Percentiles rank a stretch among this genome's conserved stretches.
Conservation (phyloP, 2,888 invertebrate genomes). For the Phaonia tiefii region DNA sequence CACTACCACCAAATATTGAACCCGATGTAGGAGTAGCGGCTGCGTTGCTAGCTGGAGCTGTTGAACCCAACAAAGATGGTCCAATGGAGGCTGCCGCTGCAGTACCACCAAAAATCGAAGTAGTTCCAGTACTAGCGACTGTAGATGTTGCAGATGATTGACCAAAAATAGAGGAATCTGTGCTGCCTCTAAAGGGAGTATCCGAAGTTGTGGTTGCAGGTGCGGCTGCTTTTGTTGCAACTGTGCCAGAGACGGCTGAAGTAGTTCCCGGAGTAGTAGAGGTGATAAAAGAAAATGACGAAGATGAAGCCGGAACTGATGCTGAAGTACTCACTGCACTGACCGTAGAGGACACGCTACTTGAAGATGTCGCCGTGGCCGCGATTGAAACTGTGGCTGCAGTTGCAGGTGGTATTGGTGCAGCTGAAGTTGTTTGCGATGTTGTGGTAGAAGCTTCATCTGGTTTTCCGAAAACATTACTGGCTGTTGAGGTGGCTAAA, state of each 20-base stretch:
- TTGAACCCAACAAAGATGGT: constrained; percentile 45
- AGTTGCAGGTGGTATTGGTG: background rate
- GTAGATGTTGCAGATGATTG: constrained; percentile 26
- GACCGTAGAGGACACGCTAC: background rate
- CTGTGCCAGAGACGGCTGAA: constrained; percentile 8
- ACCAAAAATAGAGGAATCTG: constrained; percentile 38
- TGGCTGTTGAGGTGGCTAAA: constrained; percentile 33
- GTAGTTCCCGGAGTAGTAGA: constrained; percentile 23
- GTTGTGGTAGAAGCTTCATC: constrained; percentile 32
- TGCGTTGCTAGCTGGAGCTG: constrained; percentile 43
- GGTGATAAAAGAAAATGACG: constrained; percentile 69
- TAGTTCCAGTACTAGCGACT: constrained; percentile 30
- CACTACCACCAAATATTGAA: constrained; percentile 62
- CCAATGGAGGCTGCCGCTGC: constrained; percentile 61
- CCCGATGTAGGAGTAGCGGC: constrained; percentile 59
- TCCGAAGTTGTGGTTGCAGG: constrained; percentile 14
- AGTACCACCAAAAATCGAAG: constrained; percentile 62
- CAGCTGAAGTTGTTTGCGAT: constrained; percentile 37
- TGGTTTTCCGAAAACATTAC: constrained; percentile 38
- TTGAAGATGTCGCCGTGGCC: constrained; percentile 16
- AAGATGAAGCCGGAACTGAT: constrained; percentile 47
- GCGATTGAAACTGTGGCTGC: background rate
- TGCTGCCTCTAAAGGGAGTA: constrained; percentile 43
- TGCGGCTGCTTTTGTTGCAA: constrained; percentile 20
- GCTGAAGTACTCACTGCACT: constrained; percentile 26